Percentiles rank a stretch among this genome's conserved stretches.
Conservation (phyloP, 2,113 vertebrate genomes). For the Stercorarius parasiticus region DNA sequence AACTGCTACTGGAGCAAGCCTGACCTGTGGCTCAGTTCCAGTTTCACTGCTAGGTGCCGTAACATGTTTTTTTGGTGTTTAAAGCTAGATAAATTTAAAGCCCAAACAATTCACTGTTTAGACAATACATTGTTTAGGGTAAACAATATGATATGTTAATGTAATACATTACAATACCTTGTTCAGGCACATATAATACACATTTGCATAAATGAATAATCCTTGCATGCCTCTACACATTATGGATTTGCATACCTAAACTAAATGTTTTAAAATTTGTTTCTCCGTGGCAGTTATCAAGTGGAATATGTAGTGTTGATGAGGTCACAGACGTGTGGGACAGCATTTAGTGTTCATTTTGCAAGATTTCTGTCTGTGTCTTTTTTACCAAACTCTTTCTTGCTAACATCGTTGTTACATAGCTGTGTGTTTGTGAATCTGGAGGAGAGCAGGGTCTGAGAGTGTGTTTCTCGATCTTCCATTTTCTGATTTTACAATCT, state of each 20-base stretch:
- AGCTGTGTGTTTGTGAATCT: not conserved
- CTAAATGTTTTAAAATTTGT: not conserved
- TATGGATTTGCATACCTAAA: not conserved
- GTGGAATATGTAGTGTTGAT: not conserved
- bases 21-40: not conserved
- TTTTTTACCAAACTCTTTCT: not conserved
- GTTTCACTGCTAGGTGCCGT: not conserved
- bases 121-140: not conserved
- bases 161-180: not conserved
- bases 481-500: not conserved
- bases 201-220: conserved; percentile 5
- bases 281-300: not conserved
- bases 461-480: not conserved
- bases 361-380: not conserved
- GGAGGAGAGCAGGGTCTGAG: not conserved
- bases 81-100: not conserved
- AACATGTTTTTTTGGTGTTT: not conserved
- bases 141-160: not conserved
- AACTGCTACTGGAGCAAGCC: not conserved
- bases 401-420: not conserved
- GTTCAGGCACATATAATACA: not conserved
- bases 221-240: not conserved
- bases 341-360: not conserved
- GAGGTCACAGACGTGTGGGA: not conserved
- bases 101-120: not conserved